phyloP scores from a whole-genome alignment of 1,140 invertebrate species.

The Thaumatotibia leucotreta region DNA sequence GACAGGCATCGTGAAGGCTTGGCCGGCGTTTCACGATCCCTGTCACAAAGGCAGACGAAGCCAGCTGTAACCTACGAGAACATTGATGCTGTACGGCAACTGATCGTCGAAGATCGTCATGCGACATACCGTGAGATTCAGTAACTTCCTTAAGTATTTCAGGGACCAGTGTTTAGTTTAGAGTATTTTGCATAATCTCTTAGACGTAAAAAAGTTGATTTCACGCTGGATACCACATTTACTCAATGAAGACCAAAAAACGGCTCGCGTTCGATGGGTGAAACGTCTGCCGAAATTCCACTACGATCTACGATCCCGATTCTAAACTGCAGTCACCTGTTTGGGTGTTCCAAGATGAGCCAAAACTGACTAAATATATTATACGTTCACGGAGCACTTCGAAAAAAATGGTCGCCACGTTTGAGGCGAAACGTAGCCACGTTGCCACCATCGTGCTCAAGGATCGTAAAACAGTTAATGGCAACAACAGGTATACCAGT shows the following conservation, averaged over 20 bases:
- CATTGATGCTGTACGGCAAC: neutral
- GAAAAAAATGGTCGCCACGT: conserved; percentile 23
- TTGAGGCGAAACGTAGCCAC: conserved; percentile 31
- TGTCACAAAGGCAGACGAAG: no score
- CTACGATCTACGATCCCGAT: conserved; percentile 18
- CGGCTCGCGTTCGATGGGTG: neutral
- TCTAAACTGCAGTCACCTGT: conserved; percentile 32
- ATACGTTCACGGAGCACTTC: conserved; percentile 25
- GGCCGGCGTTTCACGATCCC: no score
- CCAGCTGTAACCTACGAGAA: conserved; percentile 16
- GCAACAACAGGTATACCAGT: no score
- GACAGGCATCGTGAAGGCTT: conserved; percentile 16
- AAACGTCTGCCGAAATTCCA: neutral
- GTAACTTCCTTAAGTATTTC: neutral
- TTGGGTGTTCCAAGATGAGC: conserved; percentile 43
- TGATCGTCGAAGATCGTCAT: neutral
- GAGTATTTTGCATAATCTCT: neutral
- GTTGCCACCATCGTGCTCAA: conserved; percentile 23
- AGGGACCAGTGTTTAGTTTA: neutral
- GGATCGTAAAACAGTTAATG: conserved; percentile 12
- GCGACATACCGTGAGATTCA: neutral
- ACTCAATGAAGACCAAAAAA: neutral
- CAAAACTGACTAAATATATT: conserved; percentile 50
- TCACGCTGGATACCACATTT: neutral
- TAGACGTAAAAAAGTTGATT: neutral